phyloP scores from a whole-genome alignment of 2,888 invertebrate species.

The Heliconius cydno region DNA sequence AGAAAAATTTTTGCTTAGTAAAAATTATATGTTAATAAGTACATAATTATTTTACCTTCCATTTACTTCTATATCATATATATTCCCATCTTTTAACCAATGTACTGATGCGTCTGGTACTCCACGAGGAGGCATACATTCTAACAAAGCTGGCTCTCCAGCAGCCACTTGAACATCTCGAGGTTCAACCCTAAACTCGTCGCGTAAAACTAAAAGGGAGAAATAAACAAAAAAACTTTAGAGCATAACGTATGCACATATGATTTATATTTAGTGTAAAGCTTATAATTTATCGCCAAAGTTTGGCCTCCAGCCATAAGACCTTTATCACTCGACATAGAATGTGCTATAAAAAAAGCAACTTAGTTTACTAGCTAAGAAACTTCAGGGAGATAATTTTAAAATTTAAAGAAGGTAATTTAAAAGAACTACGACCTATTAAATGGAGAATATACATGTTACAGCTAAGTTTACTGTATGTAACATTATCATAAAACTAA shows the following conservation, averaged over 20 bases:
- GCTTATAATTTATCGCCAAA: constrained; percentile 16
- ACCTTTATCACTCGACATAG: constrained; percentile 7
- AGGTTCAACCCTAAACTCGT: constrained; percentile 96
- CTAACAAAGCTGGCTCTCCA: constrained; percentile 94
- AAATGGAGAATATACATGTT: constrained; percentile 19
- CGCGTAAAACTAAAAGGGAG: constrained; percentile 90
- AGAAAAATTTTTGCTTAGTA: not conserved
- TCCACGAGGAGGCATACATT: constrained; percentile 97
- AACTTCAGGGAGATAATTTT: constrained; percentile 2
- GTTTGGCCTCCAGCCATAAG: constrained; percentile 27
- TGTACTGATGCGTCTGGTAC: constrained; percentile 96
- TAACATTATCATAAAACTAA: constrained; percentile 39
- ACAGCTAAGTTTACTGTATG: constrained; percentile 22
- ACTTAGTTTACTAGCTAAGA: not conserved
- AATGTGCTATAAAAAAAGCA: not conserved
- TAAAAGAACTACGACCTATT: not conserved
- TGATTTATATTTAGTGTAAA: constrained; percentile 24
- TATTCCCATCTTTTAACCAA: constrained; percentile 92
- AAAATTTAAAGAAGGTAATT: constrained; percentile 2
- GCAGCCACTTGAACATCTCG: constrained; percentile 95
- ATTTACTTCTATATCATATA: constrained; percentile 84
- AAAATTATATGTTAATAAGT: not conserved
- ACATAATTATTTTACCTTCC: constrained; percentile 75
- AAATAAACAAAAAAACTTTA: constrained; percentile 12
- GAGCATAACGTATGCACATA: not conserved